Evolutionary conservation across 1,140 invertebrate species (phyloP).

Genomic region (Tachypleus tridentatus): DNA sequence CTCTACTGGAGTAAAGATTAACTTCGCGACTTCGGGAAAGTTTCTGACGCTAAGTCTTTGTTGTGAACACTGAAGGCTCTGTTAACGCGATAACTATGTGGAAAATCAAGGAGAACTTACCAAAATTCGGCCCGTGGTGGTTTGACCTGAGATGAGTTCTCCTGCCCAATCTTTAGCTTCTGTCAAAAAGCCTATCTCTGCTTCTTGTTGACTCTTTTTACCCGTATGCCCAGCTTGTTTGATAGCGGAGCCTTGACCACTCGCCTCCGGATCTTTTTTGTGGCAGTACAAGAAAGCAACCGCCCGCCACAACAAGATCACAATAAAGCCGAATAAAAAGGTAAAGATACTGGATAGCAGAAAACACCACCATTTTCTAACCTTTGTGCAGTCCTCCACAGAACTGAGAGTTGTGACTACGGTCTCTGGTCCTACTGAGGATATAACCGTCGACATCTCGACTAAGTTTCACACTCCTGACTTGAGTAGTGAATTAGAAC

Average conservation of each 20-base stretch:
- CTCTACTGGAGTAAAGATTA: no score
- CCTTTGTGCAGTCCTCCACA: conserved; percentile 53
- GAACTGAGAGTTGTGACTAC: conserved; percentile 5
- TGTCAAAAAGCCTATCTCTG: conserved; percentile 90
- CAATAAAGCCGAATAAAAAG: conserved; percentile 52
- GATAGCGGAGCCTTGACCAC: conserved; percentile 9
- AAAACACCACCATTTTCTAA: conserved; percentile 91
- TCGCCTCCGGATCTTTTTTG: conserved; percentile 67
- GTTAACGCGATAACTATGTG: no score
- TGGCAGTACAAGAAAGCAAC: conserved; percentile 80
- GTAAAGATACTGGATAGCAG: conserved; percentile 92
- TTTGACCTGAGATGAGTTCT: conserved; percentile 98
- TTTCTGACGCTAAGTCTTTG: no score
- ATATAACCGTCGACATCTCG: no score
- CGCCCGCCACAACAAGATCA: conserved; percentile 74
- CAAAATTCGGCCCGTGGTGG: conserved; percentile 96
- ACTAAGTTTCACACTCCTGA: no score
- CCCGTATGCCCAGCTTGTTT: conserved; percentile 4
- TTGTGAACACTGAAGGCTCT: no score
- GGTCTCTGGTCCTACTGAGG: background rate
- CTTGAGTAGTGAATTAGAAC: no score
- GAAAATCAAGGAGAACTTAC: conserved; percentile 47
- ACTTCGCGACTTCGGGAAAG: no score
- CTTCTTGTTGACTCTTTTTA: conserved; percentile 5
- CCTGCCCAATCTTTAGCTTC: conserved; percentile 99